Conservation (phyloP, 2,797 vertebrate species). For the Phrynocephalus guinanensis region DNA sequence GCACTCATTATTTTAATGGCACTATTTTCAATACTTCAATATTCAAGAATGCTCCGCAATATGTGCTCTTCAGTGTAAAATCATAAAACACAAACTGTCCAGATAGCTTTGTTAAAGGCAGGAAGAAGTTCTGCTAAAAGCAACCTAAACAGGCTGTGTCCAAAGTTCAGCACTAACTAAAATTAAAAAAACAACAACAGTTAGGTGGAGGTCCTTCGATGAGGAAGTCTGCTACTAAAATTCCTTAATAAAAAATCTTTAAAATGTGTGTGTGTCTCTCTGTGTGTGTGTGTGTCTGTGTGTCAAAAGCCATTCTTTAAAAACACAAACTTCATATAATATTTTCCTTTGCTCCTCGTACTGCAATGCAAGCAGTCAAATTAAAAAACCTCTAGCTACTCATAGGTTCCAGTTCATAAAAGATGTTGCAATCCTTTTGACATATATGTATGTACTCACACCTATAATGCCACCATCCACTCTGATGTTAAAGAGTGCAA, state of each 20-base stretch:
- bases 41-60: conserved; percentile 42
- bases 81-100: conserved; percentile 61
- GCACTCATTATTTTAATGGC: conserved; percentile 29
- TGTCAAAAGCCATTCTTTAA: background rate
- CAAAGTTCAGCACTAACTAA: conserved; percentile 67
- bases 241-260: background rate
- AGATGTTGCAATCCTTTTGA: background rate
- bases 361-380: background rate
- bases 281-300: too few relatives aligned
- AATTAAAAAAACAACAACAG: conserved; percentile 45
- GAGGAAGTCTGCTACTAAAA: background rate
- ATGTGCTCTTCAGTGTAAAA: conserved; percentile 48
- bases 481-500: background rate
- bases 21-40: conserved; percentile 39
- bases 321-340: background rate
- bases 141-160: conserved; percentile 65
- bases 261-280: too few relatives aligned
- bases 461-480: background rate
- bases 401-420: background rate
- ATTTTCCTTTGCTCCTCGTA: background rate
- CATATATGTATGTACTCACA: background rate
- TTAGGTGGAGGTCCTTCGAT: conserved; percentile 23
- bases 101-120: conserved; percentile 63
- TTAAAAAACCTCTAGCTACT: background rate
- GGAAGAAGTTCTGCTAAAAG: conserved; percentile 66